Evolutionary conservation across 2,797 vertebrate genomes (phyloP), one percentile per base, ranked within the genome.

Genomic region (Bucorvus abyssinicus): DNA sequence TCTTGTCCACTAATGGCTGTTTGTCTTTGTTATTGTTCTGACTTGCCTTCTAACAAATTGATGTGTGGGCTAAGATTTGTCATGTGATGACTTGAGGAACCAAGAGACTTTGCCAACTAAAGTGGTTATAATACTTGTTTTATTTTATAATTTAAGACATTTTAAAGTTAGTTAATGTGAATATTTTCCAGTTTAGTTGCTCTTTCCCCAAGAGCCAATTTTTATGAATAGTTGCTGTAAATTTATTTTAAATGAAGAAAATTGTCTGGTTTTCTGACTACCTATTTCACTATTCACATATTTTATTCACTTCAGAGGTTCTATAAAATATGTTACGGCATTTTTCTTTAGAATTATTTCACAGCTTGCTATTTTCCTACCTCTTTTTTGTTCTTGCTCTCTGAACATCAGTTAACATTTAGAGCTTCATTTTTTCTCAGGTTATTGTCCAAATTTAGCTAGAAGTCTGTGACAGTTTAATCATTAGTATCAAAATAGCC

Each of bases 1-100:
- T 97, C 97, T 96, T 90, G 91, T 94, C 94, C 53, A 49, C 89
- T 97, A 96, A 96, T 93, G 94, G 93, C 52, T 90, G 92, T 94
- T 93, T 93, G 89, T 91, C 96, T 96, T 84, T 63, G 74, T 94
- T 95, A 91, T 95, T 76, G 40, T 96, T 93, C 93, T 74, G 90
- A 95, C 94, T 87, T 96, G 90, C 93, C 95, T 91, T 94, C 92
- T 96, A 92, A 95, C 85, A 97, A 94, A 97, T 59, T 91, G 96
- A 97, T 93, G 18, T 38, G 88, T 88, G 78, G 84, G 89, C 42
- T 95, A 95, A 95, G 78, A 94, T 95, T 75, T 95, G 90, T 94
- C 81, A 26, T 61, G 89, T 57, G 57, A 74, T 77, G 68, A 82
- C 77, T 87, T 80, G 67, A 40, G 60, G 67, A 95, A 93, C 90